A percentile compares a stretch with the other conserved stretches of the same genome.
phyloP scores from a whole-genome alignment of 1,140 invertebrate genomes.

The Lepidurus couesii region DNA sequence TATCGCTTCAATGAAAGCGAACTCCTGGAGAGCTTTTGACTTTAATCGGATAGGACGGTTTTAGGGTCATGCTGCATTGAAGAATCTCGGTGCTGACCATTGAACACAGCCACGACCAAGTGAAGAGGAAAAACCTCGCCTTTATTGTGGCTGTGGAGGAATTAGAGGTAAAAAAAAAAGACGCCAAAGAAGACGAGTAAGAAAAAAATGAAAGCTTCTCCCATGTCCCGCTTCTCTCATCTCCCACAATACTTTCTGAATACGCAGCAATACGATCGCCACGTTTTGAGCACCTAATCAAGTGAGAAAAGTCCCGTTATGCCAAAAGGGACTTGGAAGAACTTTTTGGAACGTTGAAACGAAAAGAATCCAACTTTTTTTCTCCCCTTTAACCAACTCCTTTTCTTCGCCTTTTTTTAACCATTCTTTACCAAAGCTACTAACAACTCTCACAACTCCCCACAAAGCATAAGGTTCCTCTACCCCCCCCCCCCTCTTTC shows the following conservation, averaged over 20 bases:
- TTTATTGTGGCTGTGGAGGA: conserved; percentile 19
- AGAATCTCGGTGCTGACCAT: not conserved
- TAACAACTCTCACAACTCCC: not conserved
- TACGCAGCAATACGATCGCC: not conserved
- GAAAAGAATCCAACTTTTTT: not conserved
- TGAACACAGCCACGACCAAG: conserved; percentile 17
- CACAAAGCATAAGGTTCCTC: not conserved
- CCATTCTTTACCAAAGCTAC: not conserved
- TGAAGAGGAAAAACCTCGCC: conserved; percentile 21
- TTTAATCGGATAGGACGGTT: conserved; percentile 22
- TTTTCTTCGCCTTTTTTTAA: not conserved
- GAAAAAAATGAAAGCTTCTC: not conserved
- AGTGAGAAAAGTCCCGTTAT: conserved; percentile 3
- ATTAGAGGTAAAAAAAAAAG: not conserved
- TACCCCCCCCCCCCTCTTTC: not conserved
- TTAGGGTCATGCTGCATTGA: conserved; percentile 17
- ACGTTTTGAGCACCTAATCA: conserved; percentile 22
- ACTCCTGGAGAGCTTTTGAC: conserved; percentile 21
- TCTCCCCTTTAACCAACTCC: not conserved
- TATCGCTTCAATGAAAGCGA: conserved; percentile 19
- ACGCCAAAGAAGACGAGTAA: not conserved
- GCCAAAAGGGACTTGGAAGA: not conserved
- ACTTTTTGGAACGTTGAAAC: not conserved
- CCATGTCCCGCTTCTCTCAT: conserved; percentile 7
- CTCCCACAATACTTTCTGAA: not conserved